phyloP scores from a whole-genome alignment of 2,888 invertebrate species.

The Pyrochroa serraticornis region DNA sequence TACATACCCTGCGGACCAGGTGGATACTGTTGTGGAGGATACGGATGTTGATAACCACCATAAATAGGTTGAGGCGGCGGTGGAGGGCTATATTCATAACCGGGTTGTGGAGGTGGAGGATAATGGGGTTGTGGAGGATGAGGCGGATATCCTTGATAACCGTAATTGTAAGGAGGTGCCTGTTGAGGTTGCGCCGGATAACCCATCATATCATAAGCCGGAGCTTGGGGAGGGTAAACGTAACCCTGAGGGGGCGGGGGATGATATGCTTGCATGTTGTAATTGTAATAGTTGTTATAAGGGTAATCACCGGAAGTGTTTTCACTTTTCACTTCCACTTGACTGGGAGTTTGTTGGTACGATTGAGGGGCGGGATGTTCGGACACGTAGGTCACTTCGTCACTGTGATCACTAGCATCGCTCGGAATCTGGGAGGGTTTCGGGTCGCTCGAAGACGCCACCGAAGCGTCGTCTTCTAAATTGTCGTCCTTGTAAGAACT shows the following conservation, averaged over 20 bases:
- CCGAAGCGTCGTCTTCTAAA: constrained; percentile 41
- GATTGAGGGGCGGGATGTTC: constrained; percentile 44
- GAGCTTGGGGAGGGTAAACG: constrained; percentile 48
- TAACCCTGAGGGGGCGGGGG: constrained; percentile 44
- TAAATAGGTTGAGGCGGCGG: constrained; percentile 46
- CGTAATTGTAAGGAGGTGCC: constrained; percentile 46
- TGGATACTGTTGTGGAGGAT: constrained; percentile 50
- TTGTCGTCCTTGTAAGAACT: constrained; percentile 50
- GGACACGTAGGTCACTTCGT: constrained; percentile 49
- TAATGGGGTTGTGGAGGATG: constrained; percentile 48
- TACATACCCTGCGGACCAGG: constrained; percentile 46
- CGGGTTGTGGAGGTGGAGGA: constrained; percentile 41
- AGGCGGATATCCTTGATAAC: constrained; percentile 51
- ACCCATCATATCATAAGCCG: constrained; percentile 52
- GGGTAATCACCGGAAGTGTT: constrained; percentile 21
- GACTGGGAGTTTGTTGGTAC: constrained; percentile 8
- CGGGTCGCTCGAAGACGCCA: constrained; percentile 30
- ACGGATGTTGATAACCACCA: constrained; percentile 43
- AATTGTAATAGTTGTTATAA: constrained; percentile 43
- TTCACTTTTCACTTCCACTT: constrained; percentile 21
- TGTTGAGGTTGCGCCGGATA: constrained; percentile 47
- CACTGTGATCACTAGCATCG: constrained; percentile 48
- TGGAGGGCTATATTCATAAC: constrained; percentile 34
- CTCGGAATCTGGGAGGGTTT: constrained; percentile 28
- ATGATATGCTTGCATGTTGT: constrained; percentile 43